These are phyloP conservation scores for Trissolcus japonicus DNA, from an alignment of 2,888 invertebrate genomes.

Conservation along the genomic window DNA sequence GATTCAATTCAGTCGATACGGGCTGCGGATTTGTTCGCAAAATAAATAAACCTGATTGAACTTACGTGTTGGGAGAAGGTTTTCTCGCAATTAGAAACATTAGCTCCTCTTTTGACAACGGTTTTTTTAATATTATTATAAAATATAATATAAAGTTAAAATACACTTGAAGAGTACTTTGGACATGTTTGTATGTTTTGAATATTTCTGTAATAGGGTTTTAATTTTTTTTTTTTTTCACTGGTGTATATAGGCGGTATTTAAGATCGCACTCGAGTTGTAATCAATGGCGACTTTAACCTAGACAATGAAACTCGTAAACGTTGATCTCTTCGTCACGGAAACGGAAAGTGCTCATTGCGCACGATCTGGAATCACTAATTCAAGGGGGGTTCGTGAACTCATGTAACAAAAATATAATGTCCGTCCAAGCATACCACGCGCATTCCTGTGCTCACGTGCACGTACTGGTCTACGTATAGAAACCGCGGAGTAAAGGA, in stretches of 20 bases:
- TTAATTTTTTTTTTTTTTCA: no score
- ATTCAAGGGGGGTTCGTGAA: constrained; percentile 50
- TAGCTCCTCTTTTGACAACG: neutral
- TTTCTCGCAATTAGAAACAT: constrained; percentile 3
- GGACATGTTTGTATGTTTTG: no score
- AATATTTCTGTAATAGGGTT: no score
- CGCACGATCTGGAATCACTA: constrained; percentile 44
- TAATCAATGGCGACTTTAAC: constrained; percentile 4
- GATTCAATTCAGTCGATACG: constrained; percentile 44
- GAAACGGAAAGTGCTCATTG: constrained; percentile 36
- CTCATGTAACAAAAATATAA: constrained; percentile 51
- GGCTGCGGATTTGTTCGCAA: constrained; percentile 30
- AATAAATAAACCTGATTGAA: constrained; percentile 46
- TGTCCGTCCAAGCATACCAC: constrained; percentile 36
- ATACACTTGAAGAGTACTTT: no score
- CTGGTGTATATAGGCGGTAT: neutral
- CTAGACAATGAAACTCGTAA: constrained; percentile 13
- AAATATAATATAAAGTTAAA: no score
- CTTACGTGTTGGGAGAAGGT: constrained; percentile 17
- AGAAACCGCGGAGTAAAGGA: constrained; percentile 32
- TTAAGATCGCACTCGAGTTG: constrained; percentile 10
- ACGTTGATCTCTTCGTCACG: constrained; percentile 38
- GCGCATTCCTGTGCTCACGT: constrained; percentile 46
- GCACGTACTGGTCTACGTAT: constrained; percentile 41
- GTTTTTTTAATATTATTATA: neutral